Conservation (phyloP, 2,888 invertebrate genomes). For the Mystacides longicornis region DNA sequence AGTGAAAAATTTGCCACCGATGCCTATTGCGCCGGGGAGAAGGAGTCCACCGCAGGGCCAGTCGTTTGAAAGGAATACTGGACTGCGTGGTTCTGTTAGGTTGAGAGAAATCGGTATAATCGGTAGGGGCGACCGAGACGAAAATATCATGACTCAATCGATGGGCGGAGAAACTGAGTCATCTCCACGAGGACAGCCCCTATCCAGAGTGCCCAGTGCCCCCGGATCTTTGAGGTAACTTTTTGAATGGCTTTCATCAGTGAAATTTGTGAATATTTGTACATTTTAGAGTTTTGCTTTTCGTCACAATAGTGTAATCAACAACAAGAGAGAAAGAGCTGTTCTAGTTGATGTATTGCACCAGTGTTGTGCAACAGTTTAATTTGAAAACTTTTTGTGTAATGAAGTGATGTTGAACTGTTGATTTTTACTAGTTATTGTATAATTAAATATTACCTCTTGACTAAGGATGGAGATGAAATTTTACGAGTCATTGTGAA, state of each 20-base stretch:
- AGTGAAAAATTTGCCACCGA: background rate
- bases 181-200: constrained; percentile 39
- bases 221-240: constrained; percentile 65
- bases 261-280: background rate
- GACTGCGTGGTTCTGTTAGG: constrained; percentile 42
- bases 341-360: background rate
- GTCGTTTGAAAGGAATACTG: constrained; percentile 21
- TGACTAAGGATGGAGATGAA: too few species aligned
- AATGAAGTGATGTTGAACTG: background rate
- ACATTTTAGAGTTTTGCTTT: background rate
- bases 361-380: background rate
- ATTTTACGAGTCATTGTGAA: too few species aligned
- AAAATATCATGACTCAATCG: constrained; percentile 44
- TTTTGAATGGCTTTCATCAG: background rate
- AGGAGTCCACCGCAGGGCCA: constrained; percentile 17
- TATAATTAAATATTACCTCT: too few species aligned
- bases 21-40: constrained; percentile 8
- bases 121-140: constrained; percentile 33
- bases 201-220: constrained; percentile 63
- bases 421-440: background rate
- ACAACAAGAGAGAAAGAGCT: too few species aligned
- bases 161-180: constrained; percentile 36
- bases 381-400: background rate
- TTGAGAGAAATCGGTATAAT: constrained; percentile 45
- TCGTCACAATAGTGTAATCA: background rate